A percentile compares a stretch with the other conserved stretches of the same genome.
Evolutionary conservation across 2,888 invertebrate genomes (phyloP).

Genomic region (Eucera pruinosa): DNA sequence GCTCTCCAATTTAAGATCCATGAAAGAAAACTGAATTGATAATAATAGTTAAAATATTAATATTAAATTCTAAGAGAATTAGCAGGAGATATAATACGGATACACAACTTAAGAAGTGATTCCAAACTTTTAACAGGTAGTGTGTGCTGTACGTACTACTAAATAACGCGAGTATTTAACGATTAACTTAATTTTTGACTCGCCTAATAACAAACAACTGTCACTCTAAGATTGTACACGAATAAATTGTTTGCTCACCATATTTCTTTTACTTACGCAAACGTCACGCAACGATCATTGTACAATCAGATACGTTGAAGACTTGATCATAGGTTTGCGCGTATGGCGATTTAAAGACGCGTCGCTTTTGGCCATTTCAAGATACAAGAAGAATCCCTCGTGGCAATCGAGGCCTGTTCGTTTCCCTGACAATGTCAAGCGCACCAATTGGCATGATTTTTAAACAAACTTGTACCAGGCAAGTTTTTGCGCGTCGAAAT

Average conservation of each 20-base stretch:
- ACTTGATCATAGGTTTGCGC: constrained; percentile 16
- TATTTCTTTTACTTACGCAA: neutral
- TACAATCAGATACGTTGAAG: constrained; percentile 1
- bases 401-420: neutral
- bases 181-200: too few species aligned
- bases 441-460: neutral
- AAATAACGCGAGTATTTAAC: too few species aligned
- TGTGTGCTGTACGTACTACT: too few species aligned
- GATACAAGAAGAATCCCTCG: neutral
- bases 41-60: too few species aligned
- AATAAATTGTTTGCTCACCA: neutral
- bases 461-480: neutral
- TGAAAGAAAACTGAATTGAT: too few species aligned
- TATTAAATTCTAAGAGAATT: too few species aligned
- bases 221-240: neutral
- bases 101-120: too few species aligned
- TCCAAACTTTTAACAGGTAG: too few species aligned
- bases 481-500: neutral
- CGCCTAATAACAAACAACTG: too few species aligned
- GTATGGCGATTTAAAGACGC: neutral
- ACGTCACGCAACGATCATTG: constrained; percentile 3
- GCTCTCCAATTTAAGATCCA: too few species aligned
- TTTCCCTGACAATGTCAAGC: neutral
- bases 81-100: too few species aligned
- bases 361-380: constrained; percentile 22